Conservation (phyloP, 2,888 invertebrate genomes). For the Cataglyphis albicans region DNA sequence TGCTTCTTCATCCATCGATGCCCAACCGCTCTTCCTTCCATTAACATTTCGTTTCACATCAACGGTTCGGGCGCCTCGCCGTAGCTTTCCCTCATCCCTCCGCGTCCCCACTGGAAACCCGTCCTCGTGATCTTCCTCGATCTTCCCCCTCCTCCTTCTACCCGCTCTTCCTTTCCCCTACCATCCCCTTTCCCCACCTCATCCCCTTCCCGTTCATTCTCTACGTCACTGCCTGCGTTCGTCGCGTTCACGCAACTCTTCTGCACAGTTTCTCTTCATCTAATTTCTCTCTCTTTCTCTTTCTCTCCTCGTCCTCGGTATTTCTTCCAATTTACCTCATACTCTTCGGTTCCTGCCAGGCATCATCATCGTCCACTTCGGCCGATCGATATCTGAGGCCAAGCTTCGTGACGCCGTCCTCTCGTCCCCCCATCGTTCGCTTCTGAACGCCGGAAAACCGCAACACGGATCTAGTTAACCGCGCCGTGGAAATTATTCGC, state of each 20-base stretch:
- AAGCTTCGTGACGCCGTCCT: conserved; percentile 41
- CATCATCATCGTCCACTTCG: conserved; percentile 70
- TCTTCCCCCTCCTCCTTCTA: conserved; percentile 58
- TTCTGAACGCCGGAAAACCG: conserved; percentile 72
- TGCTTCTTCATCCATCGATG: conserved; percentile 55
- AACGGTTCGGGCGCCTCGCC: conserved; percentile 52
- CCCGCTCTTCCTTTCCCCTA: conserved; percentile 10
- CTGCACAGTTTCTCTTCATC: conserved; percentile 43
- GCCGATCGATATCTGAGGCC: conserved; percentile 58
- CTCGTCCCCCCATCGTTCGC: not conserved
- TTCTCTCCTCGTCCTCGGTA: conserved; percentile 46
- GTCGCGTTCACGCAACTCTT: conserved; percentile 63
- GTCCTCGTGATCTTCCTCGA: conserved; percentile 58
- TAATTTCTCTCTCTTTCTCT: conserved; percentile 46
- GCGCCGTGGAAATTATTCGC: conserved; percentile 74
- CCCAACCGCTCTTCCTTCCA: conserved; percentile 52
- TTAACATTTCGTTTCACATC: conserved; percentile 57
- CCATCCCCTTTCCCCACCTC: not conserved
- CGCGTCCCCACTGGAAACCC: conserved; percentile 46
- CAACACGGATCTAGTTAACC: conserved; percentile 78
- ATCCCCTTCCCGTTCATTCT: conserved; percentile 56
- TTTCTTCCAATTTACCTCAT: conserved; percentile 47
- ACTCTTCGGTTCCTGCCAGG: conserved; percentile 63
- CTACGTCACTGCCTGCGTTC: conserved; percentile 64
- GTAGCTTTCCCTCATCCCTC: conserved; percentile 58